Evolutionary conservation across 2,888 invertebrate genomes (phyloP).

Genomic region (Boloria selene): DNA sequence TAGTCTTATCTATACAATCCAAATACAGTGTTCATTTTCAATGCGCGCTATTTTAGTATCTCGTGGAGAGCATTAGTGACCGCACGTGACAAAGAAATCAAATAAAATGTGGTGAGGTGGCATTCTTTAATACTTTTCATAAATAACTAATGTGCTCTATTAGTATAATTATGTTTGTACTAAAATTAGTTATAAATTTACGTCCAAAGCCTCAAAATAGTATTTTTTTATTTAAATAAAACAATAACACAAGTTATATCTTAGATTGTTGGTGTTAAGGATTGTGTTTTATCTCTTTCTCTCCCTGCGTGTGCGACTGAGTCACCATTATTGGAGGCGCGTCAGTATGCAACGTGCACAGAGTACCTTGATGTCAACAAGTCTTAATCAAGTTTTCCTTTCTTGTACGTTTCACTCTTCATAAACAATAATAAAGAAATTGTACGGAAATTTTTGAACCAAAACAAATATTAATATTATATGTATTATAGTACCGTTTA

Average conservation of each 20-base stretch:
- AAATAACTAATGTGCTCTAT: background rate
- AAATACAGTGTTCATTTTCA: constrained; percentile 20
- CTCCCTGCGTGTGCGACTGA: constrained; percentile 13
- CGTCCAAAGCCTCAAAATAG: too few species aligned
- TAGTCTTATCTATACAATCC: constrained; percentile 27
- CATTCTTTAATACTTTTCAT: background rate
- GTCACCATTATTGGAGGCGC: constrained; percentile 26
- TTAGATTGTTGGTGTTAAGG: background rate
- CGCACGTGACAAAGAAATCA: constrained; percentile 34
- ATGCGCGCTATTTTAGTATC: constrained; percentile 35
- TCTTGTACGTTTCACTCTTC: too few species aligned
- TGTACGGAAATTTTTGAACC: background rate
- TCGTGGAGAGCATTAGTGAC: constrained; percentile 31
- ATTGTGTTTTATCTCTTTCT: constrained; percentile 30
- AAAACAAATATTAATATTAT: too few species aligned
- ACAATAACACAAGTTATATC: too few species aligned
- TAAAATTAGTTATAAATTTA: too few species aligned
- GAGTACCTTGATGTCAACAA: background rate
- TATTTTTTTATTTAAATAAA: too few species aligned
- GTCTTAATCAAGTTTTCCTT: background rate
- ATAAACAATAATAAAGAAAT: too few species aligned
- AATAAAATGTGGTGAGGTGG: constrained; percentile 36
- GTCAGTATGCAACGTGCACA: constrained; percentile 2
- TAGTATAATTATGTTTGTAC: too few species aligned
- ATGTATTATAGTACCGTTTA: too few species aligned